Base-by-base conservation (phyloP, 2,888 invertebrate species). In the Glyphotaelius pellucidus region DNA sequence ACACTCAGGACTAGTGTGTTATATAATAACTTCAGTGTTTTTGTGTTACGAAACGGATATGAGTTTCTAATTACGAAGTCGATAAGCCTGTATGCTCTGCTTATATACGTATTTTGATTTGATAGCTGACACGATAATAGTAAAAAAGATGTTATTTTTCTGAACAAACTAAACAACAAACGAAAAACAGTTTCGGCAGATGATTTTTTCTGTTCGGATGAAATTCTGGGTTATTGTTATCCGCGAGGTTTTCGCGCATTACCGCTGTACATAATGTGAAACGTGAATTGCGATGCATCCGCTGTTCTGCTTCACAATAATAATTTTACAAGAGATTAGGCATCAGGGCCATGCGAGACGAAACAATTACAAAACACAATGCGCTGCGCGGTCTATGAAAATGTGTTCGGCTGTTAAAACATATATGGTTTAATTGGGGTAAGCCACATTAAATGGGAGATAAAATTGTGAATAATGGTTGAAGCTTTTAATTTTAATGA, bases 281-380 rank as follows among this genome's bases (percentile, higher is more conserved):
- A 19, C 4, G 67, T n/a, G 67, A 67, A n/a, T 67, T 81, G 81
- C 32, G 30, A 32, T 86, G 42, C 35, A n/a, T 47, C n/a, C 35
- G 42, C 9, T 14, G 14, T 42, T 30, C 14, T 12, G 47, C 14
- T 47, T n/a, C 85, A 86, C 14, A 30, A 31, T 31, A 80, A 80
- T 80, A 80, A 86, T 86, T 86, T 86, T 14, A 86, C 85, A 30
- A 42, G 42, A 42, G 42, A 86, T 86, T 86, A 86, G 30, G 42
- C 85, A 86, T 86, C 85, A 47, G n/a, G n/a, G 19, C n/a, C 25
- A 86, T 47, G 85, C 42, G 47, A 86, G 85, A 42, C 15, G 25
- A 42, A 86, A 86, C 85, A 86, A 86, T 86, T 47, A 86, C n/a
- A 25, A 42, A 86, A 30, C 85, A 86, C 42, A 30, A 12, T 42